These are phyloP conservation scores for Mobula birostris DNA, from an alignment of 2,113 vertebrate species.

Conservation along the genomic window DNA sequence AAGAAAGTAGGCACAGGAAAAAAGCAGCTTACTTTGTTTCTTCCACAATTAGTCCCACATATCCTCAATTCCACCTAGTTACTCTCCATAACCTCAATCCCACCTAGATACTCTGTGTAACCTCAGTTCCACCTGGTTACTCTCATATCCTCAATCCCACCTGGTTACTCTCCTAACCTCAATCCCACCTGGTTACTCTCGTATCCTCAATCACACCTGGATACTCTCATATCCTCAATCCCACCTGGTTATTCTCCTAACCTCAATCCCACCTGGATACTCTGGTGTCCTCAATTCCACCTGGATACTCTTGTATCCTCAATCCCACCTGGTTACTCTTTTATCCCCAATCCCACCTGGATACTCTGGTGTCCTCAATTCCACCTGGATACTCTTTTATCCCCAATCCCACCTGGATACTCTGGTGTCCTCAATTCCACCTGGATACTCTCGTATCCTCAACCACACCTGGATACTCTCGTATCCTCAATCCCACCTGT, in stretches of 20 bases:
- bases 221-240: background rate
- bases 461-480: background rate
- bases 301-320: background rate
- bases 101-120: background rate
- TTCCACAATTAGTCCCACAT: background rate
- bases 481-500: too few species aligned
- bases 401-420: background rate
- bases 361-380: background rate
- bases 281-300: background rate
- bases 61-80: background rate
- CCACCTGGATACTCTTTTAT: background rate
- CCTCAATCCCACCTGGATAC: too few species aligned
- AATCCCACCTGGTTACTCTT: background rate
- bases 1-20: background rate
- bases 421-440: background rate
- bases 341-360: too few species aligned
- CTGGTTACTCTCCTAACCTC: background rate
- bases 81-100: background rate
- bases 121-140: background rate
- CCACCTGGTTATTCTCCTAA: background rate
- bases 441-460: background rate
- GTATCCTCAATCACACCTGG: too few species aligned
- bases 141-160: background rate
- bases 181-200: background rate
- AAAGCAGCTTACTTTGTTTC: background rate